phyloP scores from a whole-genome alignment of 2,113 vertebrate species.

The Crotalus tigris region DNA sequence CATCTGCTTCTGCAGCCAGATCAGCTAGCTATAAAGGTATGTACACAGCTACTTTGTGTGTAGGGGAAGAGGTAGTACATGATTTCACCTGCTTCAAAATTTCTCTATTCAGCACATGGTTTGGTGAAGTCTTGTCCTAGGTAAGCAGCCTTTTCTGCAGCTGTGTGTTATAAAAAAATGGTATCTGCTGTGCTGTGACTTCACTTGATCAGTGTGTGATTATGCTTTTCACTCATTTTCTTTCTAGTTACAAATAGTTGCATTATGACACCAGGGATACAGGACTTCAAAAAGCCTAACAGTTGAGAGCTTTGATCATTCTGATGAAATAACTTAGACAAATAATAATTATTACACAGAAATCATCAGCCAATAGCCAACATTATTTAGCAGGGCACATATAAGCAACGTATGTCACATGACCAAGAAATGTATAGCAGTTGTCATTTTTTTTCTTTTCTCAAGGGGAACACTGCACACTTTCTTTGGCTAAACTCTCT shows the following conservation, averaged over 20 bases:
- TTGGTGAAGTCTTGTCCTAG: not conserved
- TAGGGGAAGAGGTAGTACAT: not conserved
- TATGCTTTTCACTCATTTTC: slow-evolving; percentile 2
- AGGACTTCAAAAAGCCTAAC: not conserved
- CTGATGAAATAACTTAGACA: slow-evolving; percentile 2
- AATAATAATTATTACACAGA: not conserved
- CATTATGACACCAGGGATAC: not conserved
- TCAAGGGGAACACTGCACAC: not conserved
- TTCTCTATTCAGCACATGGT: not conserved
- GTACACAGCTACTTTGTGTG: not conserved
- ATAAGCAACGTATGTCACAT: not conserved
- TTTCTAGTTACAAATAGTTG: not conserved
- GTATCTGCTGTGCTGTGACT: not conserved
- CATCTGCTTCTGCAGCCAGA: not conserved
- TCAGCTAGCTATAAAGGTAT: not conserved
- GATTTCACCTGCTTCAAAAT: not conserved
- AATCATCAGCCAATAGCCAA: not conserved
- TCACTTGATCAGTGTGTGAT: not conserved
- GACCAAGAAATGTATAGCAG: slow-evolving; percentile 14
- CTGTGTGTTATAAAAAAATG: not conserved
- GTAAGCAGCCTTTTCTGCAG: not conserved
- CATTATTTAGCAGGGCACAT: slow-evolving; percentile 9
- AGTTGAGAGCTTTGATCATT: not conserved
- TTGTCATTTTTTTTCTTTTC: not conserved
- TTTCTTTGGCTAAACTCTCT: slow-evolving; percentile 14